Percentiles rank a stretch among this genome's conserved stretches.
Conservation (phyloP, 2,888 invertebrate species). For the Lasioglossum calceatum region DNA sequence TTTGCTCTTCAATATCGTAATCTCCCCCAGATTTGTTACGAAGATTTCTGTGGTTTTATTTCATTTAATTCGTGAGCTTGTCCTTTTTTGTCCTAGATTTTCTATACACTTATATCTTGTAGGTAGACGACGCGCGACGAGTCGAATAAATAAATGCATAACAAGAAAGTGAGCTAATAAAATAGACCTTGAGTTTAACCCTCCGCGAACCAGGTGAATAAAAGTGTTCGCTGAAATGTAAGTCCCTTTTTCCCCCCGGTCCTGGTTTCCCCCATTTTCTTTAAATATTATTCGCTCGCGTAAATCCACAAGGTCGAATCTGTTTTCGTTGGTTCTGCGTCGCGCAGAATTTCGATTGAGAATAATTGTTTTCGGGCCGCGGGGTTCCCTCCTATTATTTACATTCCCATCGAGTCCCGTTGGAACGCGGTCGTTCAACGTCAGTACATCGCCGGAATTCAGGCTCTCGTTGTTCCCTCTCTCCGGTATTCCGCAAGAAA, state of each 20-base stretch:
- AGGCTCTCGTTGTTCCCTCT: slow-evolving; percentile 19
- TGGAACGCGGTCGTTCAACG: slow-evolving; percentile 36
- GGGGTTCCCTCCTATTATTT: slow-evolving; percentile 31
- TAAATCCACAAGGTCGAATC: not conserved
- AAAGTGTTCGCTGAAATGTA: no score
- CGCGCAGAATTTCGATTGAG: not conserved
- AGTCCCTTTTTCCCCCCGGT: not conserved
- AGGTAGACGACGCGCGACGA: not conserved
- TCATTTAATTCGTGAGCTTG: not conserved
- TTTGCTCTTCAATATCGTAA: not conserved
- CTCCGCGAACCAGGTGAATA: no score
- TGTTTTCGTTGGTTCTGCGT: not conserved
- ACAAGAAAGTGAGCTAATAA: no score
- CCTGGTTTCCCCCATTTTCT: not conserved
- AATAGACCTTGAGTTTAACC: no score
- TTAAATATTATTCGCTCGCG: not conserved
- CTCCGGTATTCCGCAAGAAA: slow-evolving; percentile 39
- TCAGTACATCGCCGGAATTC: slow-evolving; percentile 41
- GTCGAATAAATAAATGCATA: not conserved
- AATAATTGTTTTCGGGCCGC: slow-evolving; percentile 19
- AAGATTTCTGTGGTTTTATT: not conserved
- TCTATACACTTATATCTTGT: not conserved
- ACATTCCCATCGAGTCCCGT: slow-evolving; percentile 38
- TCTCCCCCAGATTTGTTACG: not conserved
- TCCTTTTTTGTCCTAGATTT: not conserved